Conservation (phyloP, 2,113 vertebrate genomes). For the Pan paniscus region DNA sequence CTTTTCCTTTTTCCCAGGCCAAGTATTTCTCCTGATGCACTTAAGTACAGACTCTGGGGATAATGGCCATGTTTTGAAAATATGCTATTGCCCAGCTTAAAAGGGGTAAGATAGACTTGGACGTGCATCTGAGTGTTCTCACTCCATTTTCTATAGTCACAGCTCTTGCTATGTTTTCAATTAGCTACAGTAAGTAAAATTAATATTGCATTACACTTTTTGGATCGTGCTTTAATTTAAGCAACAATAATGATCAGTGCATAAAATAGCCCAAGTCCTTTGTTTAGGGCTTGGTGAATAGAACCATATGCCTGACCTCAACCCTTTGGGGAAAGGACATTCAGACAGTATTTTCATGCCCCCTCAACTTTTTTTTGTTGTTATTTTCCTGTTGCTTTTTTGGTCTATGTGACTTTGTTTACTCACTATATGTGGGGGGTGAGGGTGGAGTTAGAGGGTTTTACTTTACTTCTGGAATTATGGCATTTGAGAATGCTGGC, state of each 20-base stretch:
- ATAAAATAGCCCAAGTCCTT: slow-evolving; percentile 73
- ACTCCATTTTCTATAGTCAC: slow-evolving; percentile 46
- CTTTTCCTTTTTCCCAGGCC: slow-evolving; percentile 54
- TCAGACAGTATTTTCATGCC: slow-evolving; percentile 71
- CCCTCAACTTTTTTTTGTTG: slow-evolving; percentile 54
- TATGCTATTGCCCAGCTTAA: slow-evolving; percentile 34
- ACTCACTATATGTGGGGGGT: slow-evolving; percentile 51
- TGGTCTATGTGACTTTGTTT: slow-evolving; percentile 60
- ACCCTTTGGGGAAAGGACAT: slow-evolving; percentile 71
- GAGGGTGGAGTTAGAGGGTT: slow-evolving; percentile 38
- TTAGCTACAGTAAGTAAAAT: slow-evolving; percentile 72
- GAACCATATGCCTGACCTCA: slow-evolving; percentile 77
- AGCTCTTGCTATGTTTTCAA: slow-evolving; percentile 48
- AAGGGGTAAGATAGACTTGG: slow-evolving; percentile 41
- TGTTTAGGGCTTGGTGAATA: slow-evolving; percentile 67
- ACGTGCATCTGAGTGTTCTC: slow-evolving; percentile 35
- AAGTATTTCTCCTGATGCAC: slow-evolving; percentile 34
- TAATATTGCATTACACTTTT: slow-evolving; percentile 70
- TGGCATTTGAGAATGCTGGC: slow-evolving; percentile 41
- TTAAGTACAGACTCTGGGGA: slow-evolving; percentile 45
- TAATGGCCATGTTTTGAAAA: slow-evolving; percentile 13
- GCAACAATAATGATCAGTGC: slow-evolving; percentile 65
- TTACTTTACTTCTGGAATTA: slow-evolving; percentile 65
- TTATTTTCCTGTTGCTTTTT: slow-evolving; percentile 71
- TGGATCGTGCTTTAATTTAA: slow-evolving; percentile 64